Evolutionary conservation across 2,888 invertebrate genomes (phyloP).

Genomic region (Lumbricus terrestris): DNA sequence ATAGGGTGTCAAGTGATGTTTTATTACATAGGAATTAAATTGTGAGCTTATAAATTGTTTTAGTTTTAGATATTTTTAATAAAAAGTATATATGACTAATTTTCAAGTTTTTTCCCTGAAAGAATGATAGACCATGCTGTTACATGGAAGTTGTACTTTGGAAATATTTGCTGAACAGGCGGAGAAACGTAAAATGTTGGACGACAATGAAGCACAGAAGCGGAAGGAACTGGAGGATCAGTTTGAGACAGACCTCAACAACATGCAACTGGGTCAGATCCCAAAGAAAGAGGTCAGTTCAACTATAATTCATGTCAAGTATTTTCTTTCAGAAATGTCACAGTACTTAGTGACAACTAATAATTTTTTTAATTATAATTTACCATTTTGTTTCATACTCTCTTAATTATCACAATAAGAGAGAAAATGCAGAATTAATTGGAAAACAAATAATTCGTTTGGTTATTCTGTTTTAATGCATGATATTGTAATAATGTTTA

Average conservation of each 20-base stretch:
- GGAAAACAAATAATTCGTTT: not conserved
- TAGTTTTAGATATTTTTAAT: not conserved
- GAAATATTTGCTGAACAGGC: constrained; percentile 50
- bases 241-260: not conserved
- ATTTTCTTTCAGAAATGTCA: no score
- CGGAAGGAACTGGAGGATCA: constrained; percentile 87
- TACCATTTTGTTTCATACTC: not conserved
- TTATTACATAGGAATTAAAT: no score
- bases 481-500: not conserved
- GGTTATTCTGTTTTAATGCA: not conserved
- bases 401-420: not conserved
- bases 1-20: no score
- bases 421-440: not conserved
- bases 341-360: no score
- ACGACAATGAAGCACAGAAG: constrained; percentile 92
- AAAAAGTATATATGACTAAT: not conserved
- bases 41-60: no score
- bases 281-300: constrained; percentile 10
- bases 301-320: not conserved
- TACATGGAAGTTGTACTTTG: not conserved
- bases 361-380: not conserved
- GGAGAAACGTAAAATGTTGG: constrained; percentile 73
- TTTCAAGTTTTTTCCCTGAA: not conserved
- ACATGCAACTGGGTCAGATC: not conserved
- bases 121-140: not conserved